Percentiles rank a stretch among this genome's conserved stretches.
These are phyloP conservation scores for Hemichromis elongatus DNA, from an alignment of 2,113 vertebrate genomes.

Conservation along the genomic window DNA sequence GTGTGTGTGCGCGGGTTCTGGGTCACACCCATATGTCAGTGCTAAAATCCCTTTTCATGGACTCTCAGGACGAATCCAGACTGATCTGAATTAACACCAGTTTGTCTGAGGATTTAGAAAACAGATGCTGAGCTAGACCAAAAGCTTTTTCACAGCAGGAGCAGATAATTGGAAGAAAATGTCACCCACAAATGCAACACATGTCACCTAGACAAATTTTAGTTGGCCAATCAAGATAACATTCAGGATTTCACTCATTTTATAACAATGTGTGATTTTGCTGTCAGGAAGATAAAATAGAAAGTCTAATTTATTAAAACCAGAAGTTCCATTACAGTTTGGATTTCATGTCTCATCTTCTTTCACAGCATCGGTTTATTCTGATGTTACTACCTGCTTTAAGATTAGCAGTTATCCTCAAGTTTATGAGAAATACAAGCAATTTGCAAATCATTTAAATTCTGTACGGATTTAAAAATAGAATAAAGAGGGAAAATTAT, in stretches of 20 bases:
- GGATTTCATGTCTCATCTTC: neutral
- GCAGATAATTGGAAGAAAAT: slow-evolving; percentile 22
- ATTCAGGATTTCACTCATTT: neutral
- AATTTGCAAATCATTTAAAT: neutral
- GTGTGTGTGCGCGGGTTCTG: neutral
- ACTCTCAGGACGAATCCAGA: neutral
- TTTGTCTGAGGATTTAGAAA: neutral
- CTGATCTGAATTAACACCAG: neutral
- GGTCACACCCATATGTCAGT: neutral
- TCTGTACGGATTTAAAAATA: neutral
- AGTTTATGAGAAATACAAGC: neutral
- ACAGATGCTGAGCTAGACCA: neutral
- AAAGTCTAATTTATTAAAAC: neutral
- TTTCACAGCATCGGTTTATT: neutral
- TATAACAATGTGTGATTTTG: neutral
- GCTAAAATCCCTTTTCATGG: neutral
- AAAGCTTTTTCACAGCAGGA: neutral
- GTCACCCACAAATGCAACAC: neutral
- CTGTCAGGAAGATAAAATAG: neutral
- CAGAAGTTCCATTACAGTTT: neutral
- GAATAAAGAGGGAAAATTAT: rapidly evolving
- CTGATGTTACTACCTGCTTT: neutral
- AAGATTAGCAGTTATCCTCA: neutral
- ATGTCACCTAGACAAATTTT: neutral
- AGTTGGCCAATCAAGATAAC: neutral